Evolutionary conservation across 2,888 invertebrate genomes (phyloP).

Genomic region (Osmoderma eremita): DNA sequence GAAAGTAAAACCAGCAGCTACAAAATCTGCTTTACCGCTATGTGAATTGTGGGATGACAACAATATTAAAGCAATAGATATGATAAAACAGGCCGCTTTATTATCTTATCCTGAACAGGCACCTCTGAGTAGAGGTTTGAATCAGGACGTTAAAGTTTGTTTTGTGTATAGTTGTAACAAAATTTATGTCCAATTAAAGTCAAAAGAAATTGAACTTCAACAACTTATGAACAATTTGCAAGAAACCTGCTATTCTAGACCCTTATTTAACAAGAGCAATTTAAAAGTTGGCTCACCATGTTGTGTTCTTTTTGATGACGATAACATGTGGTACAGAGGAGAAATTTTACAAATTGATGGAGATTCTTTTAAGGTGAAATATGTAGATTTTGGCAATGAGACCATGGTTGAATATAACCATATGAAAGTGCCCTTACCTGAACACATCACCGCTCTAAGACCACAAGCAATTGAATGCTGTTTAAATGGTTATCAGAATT

Average conservation of each 20-base stretch:
- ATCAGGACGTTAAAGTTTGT: slow-evolving; percentile 70
- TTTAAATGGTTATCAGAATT: slow-evolving; percentile 72
- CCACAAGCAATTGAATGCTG: slow-evolving; percentile 83
- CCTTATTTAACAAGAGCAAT: slow-evolving; percentile 56
- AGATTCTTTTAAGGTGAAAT: slow-evolving; percentile 71
- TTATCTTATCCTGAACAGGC: slow-evolving; percentile 59
- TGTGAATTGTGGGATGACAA: slow-evolving; percentile 74
- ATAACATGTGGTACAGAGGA: slow-evolving; percentile 92
- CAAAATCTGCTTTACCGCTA: slow-evolving; percentile 78
- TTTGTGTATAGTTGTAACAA: slow-evolving; percentile 76
- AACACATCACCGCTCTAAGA: slow-evolving; percentile 70
- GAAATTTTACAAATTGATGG: slow-evolving; percentile 69
- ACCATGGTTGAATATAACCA: slow-evolving; percentile 74
- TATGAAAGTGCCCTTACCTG: slow-evolving; percentile 72
- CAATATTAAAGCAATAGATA: slow-evolving; percentile 69
- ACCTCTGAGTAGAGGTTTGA: slow-evolving; percentile 57
- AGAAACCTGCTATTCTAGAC: slow-evolving; percentile 65
- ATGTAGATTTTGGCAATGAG: slow-evolving; percentile 96
- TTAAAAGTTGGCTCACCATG: slow-evolving; percentile 73
- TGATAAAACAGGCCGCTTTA: slow-evolving; percentile 62
- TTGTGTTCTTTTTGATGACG: slow-evolving; percentile 82
- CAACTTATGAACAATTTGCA: slow-evolving; percentile 76
- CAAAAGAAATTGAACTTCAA: slow-evolving; percentile 70
- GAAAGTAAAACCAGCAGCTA: slow-evolving; percentile 75
- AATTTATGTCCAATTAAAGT: slow-evolving; percentile 78